phyloP scores from a whole-genome alignment of 2,888 invertebrate species.

The Troilus luridus region DNA sequence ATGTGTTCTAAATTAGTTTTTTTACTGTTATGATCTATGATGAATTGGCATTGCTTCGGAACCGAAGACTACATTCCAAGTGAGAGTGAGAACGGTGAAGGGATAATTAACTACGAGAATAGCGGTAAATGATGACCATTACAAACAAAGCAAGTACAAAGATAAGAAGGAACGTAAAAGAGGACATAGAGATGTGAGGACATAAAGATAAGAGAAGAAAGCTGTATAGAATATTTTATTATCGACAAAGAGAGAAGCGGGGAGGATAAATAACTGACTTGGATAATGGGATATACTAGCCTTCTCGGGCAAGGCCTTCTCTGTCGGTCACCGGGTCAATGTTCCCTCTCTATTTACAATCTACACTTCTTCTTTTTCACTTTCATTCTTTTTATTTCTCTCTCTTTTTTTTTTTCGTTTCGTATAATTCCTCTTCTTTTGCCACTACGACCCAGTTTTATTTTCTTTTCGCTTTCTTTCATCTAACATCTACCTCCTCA shows the following conservation, averaged over 20 bases:
- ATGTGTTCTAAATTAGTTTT: too few species aligned
- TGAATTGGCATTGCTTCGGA: background rate
- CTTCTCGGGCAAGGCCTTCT: background rate
- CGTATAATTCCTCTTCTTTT: constrained; percentile 7
- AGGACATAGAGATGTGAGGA: background rate
- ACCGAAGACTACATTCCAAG: background rate
- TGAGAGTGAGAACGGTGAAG: background rate
- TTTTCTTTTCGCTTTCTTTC: constrained; percentile 10
- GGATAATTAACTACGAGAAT: background rate
- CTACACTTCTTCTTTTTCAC: constrained; percentile 31
- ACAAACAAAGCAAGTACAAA: background rate
- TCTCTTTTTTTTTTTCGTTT: constrained; percentile 10
- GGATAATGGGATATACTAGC: constrained; percentile 48
- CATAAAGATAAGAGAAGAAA: background rate
- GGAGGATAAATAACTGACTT: constrained; percentile 37
- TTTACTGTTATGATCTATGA: background rate
- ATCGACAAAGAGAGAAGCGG: background rate
- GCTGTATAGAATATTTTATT: background rate
- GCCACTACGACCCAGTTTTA: background rate
- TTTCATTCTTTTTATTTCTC: constrained; percentile 27
- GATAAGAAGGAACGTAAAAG: background rate
- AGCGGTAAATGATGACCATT: background rate
- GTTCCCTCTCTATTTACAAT: constrained; percentile 31
- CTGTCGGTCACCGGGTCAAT: constrained; percentile 49
- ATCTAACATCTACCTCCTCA: background rate